Base-by-base conservation (phyloP, 2,888 invertebrate species). In the Halictus ligatus region DNA sequence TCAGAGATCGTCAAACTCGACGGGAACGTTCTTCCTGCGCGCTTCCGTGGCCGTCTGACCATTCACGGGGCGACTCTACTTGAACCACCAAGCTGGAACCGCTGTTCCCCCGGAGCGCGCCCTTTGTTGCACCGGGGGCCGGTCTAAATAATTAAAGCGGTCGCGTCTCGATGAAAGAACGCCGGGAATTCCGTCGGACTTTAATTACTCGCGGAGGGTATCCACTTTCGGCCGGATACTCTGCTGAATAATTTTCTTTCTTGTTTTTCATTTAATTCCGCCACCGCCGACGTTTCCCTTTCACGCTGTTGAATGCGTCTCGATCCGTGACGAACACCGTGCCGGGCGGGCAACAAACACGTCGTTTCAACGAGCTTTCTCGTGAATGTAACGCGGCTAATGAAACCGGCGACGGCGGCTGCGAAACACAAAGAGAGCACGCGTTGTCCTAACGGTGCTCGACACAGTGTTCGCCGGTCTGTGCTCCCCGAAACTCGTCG, bases 81-180 rank as follows among this genome's bases (percentile, higher is more conserved):
- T 73, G 73, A 50, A 35, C 48, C 73, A 46, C 21, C 29, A 50
- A 35, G 50, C 48, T 35, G 50, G 29, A 78, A 21, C 74, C 25
- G 75, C 48, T 21, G 18, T 67, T 80, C 21, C 43, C 73, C 13
- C 54, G 75, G 60, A 60, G 13, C 80, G 29, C 18, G 74, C 21
- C 73, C 69, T 83, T 83, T 75, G 71, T 80, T 71, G n/a, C 83
- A 13, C 69, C 15, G 71, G 35, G 35, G 58, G 29, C 50, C 71
- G 75, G 60, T 79, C 54, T 50, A 72, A 83, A 83, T 75, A 83
- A 80, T 83, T 80, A 79, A 80, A 80, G 58, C 50, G 58, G 60
- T n/a, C 40, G 75, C 75, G 46, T 75, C 35, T 50, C 81, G 25
- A 48, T 73, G 76, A 83, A 83, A 79, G 69, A 75, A 83, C 75